Conservation (phyloP, 2,113 vertebrate species). For the Aplodontia rufa region DNA sequence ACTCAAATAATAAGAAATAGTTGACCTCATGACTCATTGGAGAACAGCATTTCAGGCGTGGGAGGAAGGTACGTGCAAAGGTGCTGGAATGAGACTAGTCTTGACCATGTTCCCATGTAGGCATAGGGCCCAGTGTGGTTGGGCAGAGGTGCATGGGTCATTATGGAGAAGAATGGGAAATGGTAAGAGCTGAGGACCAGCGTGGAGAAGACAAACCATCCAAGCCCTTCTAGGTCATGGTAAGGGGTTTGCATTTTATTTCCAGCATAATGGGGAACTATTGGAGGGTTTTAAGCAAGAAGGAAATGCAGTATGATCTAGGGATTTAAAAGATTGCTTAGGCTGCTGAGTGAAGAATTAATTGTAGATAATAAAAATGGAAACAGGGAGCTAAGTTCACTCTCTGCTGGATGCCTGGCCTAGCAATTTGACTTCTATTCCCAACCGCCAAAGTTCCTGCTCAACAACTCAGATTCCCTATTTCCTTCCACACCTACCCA, state of each 20-base stretch:
- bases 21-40: neutral
- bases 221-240: neutral
- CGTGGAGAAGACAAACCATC: neutral
- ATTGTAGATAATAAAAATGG: neutral
- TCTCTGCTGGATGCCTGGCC: neutral
- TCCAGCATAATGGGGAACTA: neutral
- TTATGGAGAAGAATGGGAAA: neutral
- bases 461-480: neutral
- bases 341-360: neutral
- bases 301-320: neutral
- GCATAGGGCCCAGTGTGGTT: neutral
- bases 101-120: neutral
- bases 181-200: neutral
- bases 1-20: neutral
- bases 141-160: too few species aligned
- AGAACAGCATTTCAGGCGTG: neutral
- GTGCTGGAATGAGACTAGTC: neutral
- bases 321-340: neutral
- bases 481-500: neutral
- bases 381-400: neutral
- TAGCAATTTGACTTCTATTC: neutral
- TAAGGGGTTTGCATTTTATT: neutral
- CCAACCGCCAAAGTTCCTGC: neutral
- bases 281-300: neutral
- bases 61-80: neutral